These are phyloP conservation scores for Melieria picta DNA, from an alignment of 2,888 invertebrate species.

Conservation along the genomic window DNA sequence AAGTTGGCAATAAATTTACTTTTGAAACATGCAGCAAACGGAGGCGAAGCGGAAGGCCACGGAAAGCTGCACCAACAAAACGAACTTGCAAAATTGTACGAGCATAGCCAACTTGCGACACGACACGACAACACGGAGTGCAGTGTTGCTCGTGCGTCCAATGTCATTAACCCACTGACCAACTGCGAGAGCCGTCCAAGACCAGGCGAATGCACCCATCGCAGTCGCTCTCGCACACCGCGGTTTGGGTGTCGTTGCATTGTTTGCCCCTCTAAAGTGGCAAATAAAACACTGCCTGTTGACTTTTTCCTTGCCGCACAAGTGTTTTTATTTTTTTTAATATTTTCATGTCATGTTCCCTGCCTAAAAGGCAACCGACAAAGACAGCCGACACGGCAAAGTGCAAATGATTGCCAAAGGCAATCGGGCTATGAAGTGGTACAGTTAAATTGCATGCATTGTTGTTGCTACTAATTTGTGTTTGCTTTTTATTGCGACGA, in stretches of 20 bases:
- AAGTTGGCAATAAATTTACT: constrained; percentile 33
- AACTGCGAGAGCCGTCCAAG: neutral
- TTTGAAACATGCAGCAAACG: constrained; percentile 8
- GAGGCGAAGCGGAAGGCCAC: constrained; percentile 1
- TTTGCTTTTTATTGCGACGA: constrained; percentile 6
- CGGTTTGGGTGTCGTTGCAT: neutral
- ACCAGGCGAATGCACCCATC: too few relatives aligned
- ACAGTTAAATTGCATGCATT: neutral
- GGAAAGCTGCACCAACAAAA: neutral
- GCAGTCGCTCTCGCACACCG: too few relatives aligned
- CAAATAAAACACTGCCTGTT: constrained; percentile 3
- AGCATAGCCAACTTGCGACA: neutral
- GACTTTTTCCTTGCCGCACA: too few relatives aligned
- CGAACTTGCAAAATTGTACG: constrained; percentile 2
- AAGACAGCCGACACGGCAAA: too few relatives aligned
- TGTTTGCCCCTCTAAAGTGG: neutral
- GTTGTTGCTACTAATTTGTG: neutral
- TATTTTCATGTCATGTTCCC: too few relatives aligned
- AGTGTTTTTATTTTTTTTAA: too few relatives aligned
- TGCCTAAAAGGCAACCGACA: too few relatives aligned
- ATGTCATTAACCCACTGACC: constrained; percentile 42
- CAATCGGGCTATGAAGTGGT: too few relatives aligned
- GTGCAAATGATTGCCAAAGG: too few relatives aligned
- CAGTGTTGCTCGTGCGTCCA: constrained; percentile 12
- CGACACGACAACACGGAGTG: constrained; percentile 7